phyloP scores from a whole-genome alignment of 2,113 vertebrate species.

The Brachyhypopomus gauderio region DNA sequence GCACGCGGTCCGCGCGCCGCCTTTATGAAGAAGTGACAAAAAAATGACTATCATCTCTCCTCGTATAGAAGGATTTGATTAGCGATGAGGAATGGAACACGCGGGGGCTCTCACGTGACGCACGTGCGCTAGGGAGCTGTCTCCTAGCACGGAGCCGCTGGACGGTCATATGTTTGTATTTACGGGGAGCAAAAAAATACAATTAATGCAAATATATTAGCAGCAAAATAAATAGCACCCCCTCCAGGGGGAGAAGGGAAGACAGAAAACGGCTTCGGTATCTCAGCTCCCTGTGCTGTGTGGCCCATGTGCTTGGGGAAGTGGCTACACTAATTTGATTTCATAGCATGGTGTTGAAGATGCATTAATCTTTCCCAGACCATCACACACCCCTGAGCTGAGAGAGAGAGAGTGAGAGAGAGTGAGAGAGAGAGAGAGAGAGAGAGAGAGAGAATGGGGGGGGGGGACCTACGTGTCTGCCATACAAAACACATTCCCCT shows the following conservation, averaged over 20 bases:
- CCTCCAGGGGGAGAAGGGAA: not conserved
- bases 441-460: not conserved
- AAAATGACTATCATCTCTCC: slow-evolving; percentile 39
- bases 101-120: slow-evolving; percentile 15
- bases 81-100: slow-evolving; percentile 13
- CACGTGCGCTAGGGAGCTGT: not conserved
- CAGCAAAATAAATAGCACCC: slow-evolving; percentile 54
- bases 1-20: slow-evolving; percentile 5
- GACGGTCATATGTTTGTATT: too few species aligned
- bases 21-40: slow-evolving; percentile 24
- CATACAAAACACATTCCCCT: slow-evolving; percentile 69
- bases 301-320: slow-evolving; percentile 70
- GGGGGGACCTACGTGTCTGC: slow-evolving; percentile 61
- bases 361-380: slow-evolving; percentile 78
- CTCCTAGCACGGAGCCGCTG: too few species aligned
- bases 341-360: slow-evolving; percentile 71
- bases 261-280: not conserved
- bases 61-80: slow-evolving; percentile 45
- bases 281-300: not conserved
- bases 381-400: slow-evolving; percentile 71
- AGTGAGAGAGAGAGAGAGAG: slow-evolving; percentile 19
- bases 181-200: not conserved
- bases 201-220: slow-evolving; percentile 55
- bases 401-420: slow-evolving; percentile 22
- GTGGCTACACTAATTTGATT: slow-evolving; percentile 93